A percentile compares a stretch with the other conserved stretches of the same genome.
Evolutionary conservation across 2,113 vertebrate genomes (phyloP).

Genomic region (Zeus faber): DNA sequence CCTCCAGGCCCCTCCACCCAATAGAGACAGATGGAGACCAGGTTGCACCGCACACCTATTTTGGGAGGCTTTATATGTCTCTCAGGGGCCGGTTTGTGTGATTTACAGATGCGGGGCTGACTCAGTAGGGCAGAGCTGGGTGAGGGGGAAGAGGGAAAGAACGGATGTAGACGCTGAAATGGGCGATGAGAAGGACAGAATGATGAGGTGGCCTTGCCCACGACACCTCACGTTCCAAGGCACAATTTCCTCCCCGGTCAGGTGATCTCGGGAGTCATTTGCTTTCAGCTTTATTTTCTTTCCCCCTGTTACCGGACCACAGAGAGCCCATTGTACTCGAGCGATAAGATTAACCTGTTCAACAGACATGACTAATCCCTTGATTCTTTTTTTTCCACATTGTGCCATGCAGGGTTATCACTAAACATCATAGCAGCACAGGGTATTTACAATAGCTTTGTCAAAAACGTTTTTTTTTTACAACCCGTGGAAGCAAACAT

Average conservation of each 20-base stretch:
- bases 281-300: too few species aligned
- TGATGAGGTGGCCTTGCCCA: slow-evolving; percentile 4
- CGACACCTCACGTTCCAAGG: not conserved
- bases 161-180: slow-evolving; percentile 20
- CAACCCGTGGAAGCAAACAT: slow-evolving; percentile 22
- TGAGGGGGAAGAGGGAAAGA: slow-evolving; percentile 16
- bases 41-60: slow-evolving; percentile 19
- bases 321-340: too few species aligned
- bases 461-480: slow-evolving; percentile 3
- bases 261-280: not conserved
- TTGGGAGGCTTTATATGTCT: slow-evolving; percentile 2
- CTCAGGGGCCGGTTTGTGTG: slow-evolving; percentile 6
- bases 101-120: slow-evolving; percentile 39
- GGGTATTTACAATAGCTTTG: slow-evolving; percentile 16
- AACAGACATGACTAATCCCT: too few species aligned
- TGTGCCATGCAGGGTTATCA: too few species aligned
- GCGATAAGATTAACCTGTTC: too few species aligned
- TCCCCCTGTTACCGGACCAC: too few species aligned
- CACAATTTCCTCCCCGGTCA: not conserved
- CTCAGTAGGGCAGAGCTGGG: slow-evolving; percentile 23
- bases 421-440: slow-evolving; percentile 5
- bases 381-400: too few species aligned
- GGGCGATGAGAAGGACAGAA: slow-evolving; percentile 15
- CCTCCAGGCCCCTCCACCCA: slow-evolving; percentile 17
- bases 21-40: slow-evolving; percentile 13